Conservation (phyloP, 2,113 vertebrate genomes). For the Tetrao urogallus region DNA sequence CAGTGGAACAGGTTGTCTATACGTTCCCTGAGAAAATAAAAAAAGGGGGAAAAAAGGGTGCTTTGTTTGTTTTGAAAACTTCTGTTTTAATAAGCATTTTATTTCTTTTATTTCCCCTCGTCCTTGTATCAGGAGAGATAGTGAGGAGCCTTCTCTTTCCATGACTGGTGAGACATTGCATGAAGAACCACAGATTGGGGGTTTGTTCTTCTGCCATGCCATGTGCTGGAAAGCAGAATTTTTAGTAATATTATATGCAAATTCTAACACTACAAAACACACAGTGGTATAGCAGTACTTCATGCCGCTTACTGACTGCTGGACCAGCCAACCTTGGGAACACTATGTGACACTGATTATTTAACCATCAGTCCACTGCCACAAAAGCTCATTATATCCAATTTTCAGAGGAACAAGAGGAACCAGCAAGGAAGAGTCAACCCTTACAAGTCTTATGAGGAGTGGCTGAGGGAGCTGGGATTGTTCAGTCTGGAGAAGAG, state of each 20-base stretch:
- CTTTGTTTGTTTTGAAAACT: background rate
- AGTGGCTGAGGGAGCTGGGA: too few relatives aligned
- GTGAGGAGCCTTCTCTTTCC: background rate
- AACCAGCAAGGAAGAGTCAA: background rate
- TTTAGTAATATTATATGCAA: background rate
- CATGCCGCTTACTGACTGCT: background rate
- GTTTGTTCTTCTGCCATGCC: background rate
- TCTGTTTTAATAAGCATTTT: background rate
- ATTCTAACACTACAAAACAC: background rate
- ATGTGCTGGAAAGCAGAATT: background rate
- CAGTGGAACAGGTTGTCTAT: background rate
- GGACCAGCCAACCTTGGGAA: background rate
- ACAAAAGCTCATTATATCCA: background rate
- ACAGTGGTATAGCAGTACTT: background rate
- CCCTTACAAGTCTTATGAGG: too few relatives aligned
- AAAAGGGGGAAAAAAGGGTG: background rate
- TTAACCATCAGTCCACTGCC: background rate
- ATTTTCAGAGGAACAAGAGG: background rate
- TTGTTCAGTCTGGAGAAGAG: too few relatives aligned
- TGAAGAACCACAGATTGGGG: background rate
- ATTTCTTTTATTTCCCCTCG: background rate
- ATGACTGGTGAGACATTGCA: background rate
- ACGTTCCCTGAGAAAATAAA: rapidly evolving
- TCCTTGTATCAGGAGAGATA: background rate
- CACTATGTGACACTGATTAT: background rate